phyloP scores from a whole-genome alignment of 2,888 invertebrate species.

The Diarsia dahlii region DNA sequence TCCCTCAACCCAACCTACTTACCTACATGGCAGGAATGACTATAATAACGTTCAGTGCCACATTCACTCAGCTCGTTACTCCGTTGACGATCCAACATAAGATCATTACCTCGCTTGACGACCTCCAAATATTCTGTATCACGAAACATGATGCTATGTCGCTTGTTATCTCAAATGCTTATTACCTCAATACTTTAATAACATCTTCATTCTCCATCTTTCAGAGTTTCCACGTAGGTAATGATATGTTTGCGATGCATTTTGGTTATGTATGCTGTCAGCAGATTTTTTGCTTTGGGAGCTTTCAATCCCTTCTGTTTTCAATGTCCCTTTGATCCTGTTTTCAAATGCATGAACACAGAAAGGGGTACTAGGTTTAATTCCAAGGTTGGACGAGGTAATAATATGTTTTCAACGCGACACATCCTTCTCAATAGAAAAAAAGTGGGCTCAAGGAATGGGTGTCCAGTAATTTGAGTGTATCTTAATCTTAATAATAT shows the following conservation, averaged over 20 bases:
- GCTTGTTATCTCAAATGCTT: conserved; percentile 42
- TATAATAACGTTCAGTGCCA: conserved; percentile 26
- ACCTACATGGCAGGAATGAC: neutral
- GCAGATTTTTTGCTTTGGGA: neutral
- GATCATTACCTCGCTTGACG: conserved; percentile 24
- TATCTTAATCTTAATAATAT: too few relatives aligned
- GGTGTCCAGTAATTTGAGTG: too few relatives aligned
- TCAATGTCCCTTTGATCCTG: neutral
- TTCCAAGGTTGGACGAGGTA: neutral
- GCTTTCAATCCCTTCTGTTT: neutral
- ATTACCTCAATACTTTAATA: conserved; percentile 24
- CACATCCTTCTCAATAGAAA: too few relatives aligned
- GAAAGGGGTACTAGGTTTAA: neutral
- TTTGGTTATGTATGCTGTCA: neutral
- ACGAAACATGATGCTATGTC: conserved; percentile 1
- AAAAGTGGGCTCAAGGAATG: too few relatives aligned
- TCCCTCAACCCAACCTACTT: neutral
- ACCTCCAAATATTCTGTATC: conserved; percentile 31
- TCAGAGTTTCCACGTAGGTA: conserved; percentile 12
- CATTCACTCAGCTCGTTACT: conserved; percentile 16
- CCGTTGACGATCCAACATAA: conserved; percentile 12
- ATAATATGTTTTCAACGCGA: neutral
- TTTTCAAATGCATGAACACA: too few relatives aligned
- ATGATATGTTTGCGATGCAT: conserved; percentile 7
- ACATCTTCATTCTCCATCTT: conserved; percentile 24